Conservation (phyloP, 2,113 vertebrate genomes). For the Lampris megalopsis region DNA sequence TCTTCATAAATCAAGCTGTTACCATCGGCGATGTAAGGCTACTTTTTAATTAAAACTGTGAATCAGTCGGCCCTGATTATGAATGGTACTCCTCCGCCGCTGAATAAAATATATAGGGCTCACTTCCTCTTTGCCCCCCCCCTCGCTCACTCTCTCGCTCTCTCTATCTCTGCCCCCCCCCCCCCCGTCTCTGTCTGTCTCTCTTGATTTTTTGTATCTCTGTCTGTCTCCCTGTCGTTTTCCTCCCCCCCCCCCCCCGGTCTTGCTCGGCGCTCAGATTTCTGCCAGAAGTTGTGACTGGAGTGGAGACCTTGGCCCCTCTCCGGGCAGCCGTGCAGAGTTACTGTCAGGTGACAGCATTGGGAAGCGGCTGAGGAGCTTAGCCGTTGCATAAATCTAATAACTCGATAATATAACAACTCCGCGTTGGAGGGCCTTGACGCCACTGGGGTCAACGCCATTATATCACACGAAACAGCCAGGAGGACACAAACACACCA, state of each 20-base stretch:
- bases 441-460: constrained; percentile 63
- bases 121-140: constrained; percentile 32
- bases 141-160: constrained; percentile 23
- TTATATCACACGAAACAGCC: constrained; percentile 66
- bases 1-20: constrained; percentile 78
- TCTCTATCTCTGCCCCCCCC: background rate
- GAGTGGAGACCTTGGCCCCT: too few species aligned
- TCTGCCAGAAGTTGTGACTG: constrained; percentile 48
- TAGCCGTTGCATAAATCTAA: constrained; percentile 75
- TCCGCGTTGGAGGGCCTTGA: constrained; percentile 34
- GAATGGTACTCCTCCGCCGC: constrained; percentile 73
- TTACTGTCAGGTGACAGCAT: constrained; percentile 44
- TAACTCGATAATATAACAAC: constrained; percentile 48
- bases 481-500: constrained; percentile 32
- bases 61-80: constrained; percentile 80
- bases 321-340: constrained; percentile 3
- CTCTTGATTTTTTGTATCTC: background rate
- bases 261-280: constrained; percentile 35
- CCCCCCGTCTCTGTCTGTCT: background rate
- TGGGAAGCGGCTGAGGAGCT: constrained; percentile 62
- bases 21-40: constrained; percentile 68
- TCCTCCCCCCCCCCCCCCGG: background rate
- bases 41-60: constrained; percentile 84
- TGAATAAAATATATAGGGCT: constrained; percentile 78
- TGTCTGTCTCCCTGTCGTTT: constrained; percentile 8